Percentiles rank a stretch among this genome's conserved stretches.
Evolutionary conservation across 2,888 invertebrate genomes (phyloP).

Genomic region (Osedax fenrisi): DNA sequence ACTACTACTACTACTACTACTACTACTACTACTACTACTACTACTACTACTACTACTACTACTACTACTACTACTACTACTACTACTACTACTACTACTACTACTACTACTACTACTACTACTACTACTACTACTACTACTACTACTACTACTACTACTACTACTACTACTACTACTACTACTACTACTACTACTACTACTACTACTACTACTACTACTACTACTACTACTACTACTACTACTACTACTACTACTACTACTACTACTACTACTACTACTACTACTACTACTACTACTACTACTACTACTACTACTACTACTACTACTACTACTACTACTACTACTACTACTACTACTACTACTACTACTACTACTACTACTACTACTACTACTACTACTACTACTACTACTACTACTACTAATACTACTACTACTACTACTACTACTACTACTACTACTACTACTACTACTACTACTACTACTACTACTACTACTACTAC

Average conservation of each 20-base stretch:
- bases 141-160: neutral
- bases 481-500: too few species aligned
- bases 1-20: conserved; percentile 10
- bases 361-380: too few species aligned
- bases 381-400: too few species aligned
- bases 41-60: neutral
- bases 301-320: neutral
- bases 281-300: neutral
- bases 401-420: too few species aligned
- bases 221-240: neutral
- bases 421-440: too few species aligned
- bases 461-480: too few species aligned
- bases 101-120: conserved; percentile 3
- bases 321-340: neutral
- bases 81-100: neutral
- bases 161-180: conserved; percentile 8
- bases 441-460: too few species aligned
- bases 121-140: neutral
- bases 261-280: neutral
- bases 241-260: conserved; percentile 1
- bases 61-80: neutral
- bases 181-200: neutral
- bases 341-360: neutral
- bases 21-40: conserved; percentile 3
- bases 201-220: neutral